Base-by-base conservation (phyloP, 2,797 vertebrate species). In the Heliangelus exortis region DNA sequence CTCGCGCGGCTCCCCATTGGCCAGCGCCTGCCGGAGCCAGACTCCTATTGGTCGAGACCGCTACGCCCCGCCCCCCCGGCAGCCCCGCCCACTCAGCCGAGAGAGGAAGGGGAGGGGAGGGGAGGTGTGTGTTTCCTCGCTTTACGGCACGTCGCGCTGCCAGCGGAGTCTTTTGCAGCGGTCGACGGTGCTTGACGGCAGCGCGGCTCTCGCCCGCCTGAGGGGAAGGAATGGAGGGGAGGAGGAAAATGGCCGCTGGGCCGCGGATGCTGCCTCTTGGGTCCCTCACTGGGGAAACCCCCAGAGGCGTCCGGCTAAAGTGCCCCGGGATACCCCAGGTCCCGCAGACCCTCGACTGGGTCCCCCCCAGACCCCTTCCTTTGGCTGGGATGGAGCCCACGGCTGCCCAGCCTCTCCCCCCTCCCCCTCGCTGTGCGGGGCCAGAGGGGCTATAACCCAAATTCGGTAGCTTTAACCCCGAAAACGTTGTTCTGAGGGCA, bases 11-110 rank as follows among this genome's bases (percentile, higher is more conserved):
- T 41, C 2, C 23, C 79, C 23, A 91, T 91, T 94, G 91, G 93
- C 68, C 6, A 45, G 5, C 14, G 1, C 6, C 3, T 1, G 0
- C 11, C 19, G 0, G 9, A 0, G 0, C 19, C 0, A 6, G 7
- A 34, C 22, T 47, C 1, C 69, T 26, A 95, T 84, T 96, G 93
- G 93, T 0, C 2, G 0, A 0, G 0, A 6, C 0, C 11, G 8
- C 8, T 5, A 1, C 3, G 33, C 15, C 2, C 22, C 28, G 22
- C 65, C 72, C 17, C 5, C 6, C 12, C 15, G n/a, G 36, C 36
- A 36, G 17, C 8, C 15, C 41, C 33, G n/a, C 91, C 53, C 28
- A 11, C 5, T 4, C 12, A 15, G 29, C 31, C 21, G 6, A 5
- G 25, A 16, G 34, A 6, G 33, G 39, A 17, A 6, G 10, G 4